These are phyloP conservation scores for Tethya wilhelma DNA, from an alignment of 37 sponge, comb jelly and placozoan species.

Conservation along the genomic window DNA sequence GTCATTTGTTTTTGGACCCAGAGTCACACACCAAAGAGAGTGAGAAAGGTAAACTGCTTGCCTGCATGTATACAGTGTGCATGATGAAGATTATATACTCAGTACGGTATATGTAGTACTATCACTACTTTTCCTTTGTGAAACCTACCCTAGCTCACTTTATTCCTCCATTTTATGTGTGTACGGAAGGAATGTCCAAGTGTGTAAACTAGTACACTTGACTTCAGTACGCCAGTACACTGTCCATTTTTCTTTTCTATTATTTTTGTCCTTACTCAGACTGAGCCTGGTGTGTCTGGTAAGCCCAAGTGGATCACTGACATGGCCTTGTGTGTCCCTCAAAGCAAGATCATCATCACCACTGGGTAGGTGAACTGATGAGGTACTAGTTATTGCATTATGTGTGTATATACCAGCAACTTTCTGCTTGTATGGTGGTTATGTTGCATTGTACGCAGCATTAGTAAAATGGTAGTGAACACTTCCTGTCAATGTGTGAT, in stretches of 20 bases:
- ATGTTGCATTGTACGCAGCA: no score
- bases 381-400: neutral
- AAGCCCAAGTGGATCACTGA: slow-evolving; percentile 95
- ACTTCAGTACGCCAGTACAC: no score
- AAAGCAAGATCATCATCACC: slow-evolving; percentile 73
- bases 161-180: no score
- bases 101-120: no score
- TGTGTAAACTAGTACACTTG: no score
- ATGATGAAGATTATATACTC: no score
- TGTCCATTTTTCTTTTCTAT: no score
- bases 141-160: no score
- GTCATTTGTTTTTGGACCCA: slow-evolving; percentile 58
- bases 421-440: neutral
- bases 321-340: slow-evolving; percentile 76
- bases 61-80: no score
- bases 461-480: neutral
- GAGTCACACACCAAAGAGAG: slow-evolving; percentile 42
- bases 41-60: slow-evolving; percentile 30
- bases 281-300: slow-evolving; percentile 42
- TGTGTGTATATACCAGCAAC: neutral
- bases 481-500: neutral
- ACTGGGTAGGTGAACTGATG: slow-evolving; percentile 81
- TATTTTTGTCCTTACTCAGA: no score
- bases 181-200: no score
- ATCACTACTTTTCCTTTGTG: no score